Evolutionary conservation across 37 sponge, comb jelly and placozoan genomes (phyloP).

Genomic region (Geodia barretti): DNA sequence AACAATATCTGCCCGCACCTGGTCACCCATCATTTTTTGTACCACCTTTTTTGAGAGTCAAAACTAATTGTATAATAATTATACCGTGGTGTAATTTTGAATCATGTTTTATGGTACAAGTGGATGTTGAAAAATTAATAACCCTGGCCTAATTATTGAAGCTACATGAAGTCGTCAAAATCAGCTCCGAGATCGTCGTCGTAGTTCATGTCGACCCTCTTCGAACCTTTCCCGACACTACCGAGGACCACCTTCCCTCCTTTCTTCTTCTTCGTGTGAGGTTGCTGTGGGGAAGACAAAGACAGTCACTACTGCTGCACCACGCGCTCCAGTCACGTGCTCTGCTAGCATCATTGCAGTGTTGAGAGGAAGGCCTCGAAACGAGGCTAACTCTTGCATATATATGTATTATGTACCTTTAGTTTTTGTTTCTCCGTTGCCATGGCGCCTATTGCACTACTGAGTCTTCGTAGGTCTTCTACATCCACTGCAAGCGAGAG

Average conservation of each 20-base stretch:
- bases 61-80: no score
- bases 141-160: no score
- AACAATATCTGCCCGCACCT: no score
- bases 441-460: constrained; percentile 42
- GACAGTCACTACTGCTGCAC: neutral
- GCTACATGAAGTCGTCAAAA: constrained; percentile 55
- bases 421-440: constrained; percentile 65
- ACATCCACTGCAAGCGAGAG: no score
- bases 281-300: neutral
- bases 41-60: no score
- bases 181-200: constrained; percentile 50
- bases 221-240: constrained; percentile 16
- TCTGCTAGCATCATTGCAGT: neutral
- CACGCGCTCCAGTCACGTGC: neutral
- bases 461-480: constrained; percentile 54
- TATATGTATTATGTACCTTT: neutral
- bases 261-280: constrained; percentile 38
- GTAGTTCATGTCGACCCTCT: constrained; percentile 3
- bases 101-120: no score
- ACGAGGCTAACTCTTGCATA: neutral
- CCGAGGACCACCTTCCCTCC: neutral
- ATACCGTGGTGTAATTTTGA: no score
- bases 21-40: no score
- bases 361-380: neutral
- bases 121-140: no score